Conservation (phyloP, 2,797 vertebrate species). For the Phalloptychus januarius region DNA sequence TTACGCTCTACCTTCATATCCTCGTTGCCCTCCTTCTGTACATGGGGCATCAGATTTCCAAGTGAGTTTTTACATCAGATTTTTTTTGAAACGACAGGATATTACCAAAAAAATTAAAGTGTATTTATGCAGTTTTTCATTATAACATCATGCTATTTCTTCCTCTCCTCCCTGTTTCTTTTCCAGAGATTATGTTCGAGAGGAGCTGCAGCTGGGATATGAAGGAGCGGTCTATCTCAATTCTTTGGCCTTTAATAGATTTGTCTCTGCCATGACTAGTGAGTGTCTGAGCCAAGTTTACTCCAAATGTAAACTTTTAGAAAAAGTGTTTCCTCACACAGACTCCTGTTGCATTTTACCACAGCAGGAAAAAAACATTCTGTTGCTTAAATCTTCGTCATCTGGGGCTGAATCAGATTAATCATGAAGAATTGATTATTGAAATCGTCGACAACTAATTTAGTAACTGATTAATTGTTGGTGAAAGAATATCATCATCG, state of each 20-base stretch:
- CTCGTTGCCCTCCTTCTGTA: constrained; percentile 83
- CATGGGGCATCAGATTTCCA: constrained; percentile 84
- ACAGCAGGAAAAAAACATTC: neutral
- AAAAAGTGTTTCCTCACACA: neutral
- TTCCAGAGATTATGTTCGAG: constrained; percentile 83
- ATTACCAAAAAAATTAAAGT: neutral
- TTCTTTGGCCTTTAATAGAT: constrained; percentile 77
- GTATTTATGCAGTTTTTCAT: neutral
- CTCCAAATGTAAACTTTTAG: neutral
- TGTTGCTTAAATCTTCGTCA: neutral
- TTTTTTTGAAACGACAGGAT: neutral
- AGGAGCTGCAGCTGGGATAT: constrained; percentile 77
- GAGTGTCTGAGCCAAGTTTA: constrained; percentile 38
- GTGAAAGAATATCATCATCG: too few relatives aligned
- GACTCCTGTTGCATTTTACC: neutral
- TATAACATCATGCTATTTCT: neutral
- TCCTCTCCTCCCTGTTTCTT: neutral
- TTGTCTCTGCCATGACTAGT: constrained; percentile 84
- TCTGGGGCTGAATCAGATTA: too few relatives aligned
- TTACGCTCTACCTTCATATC: constrained; percentile 86
- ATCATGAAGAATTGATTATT: too few relatives aligned
- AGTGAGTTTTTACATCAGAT: constrained; percentile 72
- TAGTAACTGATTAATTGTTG: too few relatives aligned
- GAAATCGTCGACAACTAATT: too few relatives aligned
- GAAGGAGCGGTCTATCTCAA: constrained; percentile 78